Evolutionary conservation across 1,140 invertebrate species (phyloP).

Genomic region (Zaprionus inermis): DNA sequence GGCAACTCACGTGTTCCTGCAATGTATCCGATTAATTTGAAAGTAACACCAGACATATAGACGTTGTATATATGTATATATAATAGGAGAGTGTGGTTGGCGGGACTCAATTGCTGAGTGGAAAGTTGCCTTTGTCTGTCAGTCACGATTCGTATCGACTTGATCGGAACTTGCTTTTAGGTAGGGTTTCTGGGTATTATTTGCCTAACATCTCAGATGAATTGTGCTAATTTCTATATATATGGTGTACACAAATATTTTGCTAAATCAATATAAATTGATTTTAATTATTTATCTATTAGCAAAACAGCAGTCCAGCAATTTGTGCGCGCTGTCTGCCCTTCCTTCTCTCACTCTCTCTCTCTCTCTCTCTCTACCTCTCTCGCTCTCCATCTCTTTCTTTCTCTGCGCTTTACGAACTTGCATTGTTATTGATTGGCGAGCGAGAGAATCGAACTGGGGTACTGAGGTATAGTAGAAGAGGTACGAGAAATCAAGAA

Average conservation of each 20-base stretch:
- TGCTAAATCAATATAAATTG: slow-evolving; percentile 82
- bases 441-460: slow-evolving; percentile 4
- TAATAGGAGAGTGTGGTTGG: not conserved
- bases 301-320: slow-evolving; percentile 64
- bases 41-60: slow-evolving; percentile 6
- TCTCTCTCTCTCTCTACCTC: slow-evolving; percentile 4
- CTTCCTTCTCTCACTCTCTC: not conserved
- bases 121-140: slow-evolving; percentile 1
- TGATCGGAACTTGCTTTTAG: slow-evolving; percentile 26
- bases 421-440: slow-evolving; percentile 34
- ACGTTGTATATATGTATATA: not conserved
- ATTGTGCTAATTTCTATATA: slow-evolving; percentile 72
- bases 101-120: slow-evolving; percentile 9
- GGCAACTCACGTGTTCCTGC: slow-evolving; percentile 65
- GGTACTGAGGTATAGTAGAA: not conserved
- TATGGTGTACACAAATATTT: slow-evolving; percentile 51
- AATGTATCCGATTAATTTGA: slow-evolving; percentile 47
- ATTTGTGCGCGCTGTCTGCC: slow-evolving; percentile 25
- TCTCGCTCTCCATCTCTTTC: slow-evolving; percentile 2
- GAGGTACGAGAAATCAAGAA: not conserved
- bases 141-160: slow-evolving; percentile 29
- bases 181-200: slow-evolving; percentile 26
- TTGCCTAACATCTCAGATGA: slow-evolving; percentile 71
- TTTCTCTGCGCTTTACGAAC: slow-evolving; percentile 8
- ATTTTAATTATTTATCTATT: slow-evolving; percentile 83